Conservation (phyloP, 2,888 invertebrate genomes). For the Rhimphoctona megacephalus region DNA sequence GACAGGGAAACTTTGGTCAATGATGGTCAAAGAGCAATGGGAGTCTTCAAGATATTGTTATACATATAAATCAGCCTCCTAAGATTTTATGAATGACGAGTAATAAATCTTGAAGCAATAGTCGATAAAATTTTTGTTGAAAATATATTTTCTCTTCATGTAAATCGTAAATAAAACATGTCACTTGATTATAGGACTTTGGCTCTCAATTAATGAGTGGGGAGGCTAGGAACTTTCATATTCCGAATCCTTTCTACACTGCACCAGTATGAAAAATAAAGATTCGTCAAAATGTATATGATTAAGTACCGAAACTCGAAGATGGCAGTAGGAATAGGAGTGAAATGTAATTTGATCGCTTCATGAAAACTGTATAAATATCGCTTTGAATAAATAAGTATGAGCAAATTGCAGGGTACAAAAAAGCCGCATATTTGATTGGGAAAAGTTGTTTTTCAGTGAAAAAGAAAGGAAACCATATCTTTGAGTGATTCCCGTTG, state of each 20-base stretch:
- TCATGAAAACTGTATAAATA: neutral
- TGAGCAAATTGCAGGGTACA: neutral
- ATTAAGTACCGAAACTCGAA: neutral
- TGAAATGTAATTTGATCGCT: neutral
- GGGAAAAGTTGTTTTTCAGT: neutral
- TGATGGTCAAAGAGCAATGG: conserved; percentile 9
- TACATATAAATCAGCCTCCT: neutral
- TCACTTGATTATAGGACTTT: too few species aligned
- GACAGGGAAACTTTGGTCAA: conserved; percentile 25
- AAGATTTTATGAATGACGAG: neutral
- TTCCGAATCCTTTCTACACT: too few species aligned
- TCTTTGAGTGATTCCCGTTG: conserved; percentile 18
- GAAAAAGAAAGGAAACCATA: neutral
- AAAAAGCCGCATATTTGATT: neutral
- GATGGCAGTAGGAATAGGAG: neutral
- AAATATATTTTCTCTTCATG: neutral
- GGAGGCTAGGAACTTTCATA: too few species aligned
- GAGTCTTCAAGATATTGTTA: neutral
- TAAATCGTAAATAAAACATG: too few species aligned
- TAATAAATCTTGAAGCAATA: neutral
- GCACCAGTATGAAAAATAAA: too few species aligned
- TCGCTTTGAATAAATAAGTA: neutral
- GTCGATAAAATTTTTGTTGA: neutral
- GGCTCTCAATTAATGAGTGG: too few species aligned
- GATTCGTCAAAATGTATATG: too few species aligned